Base-by-base conservation (phyloP, 2,888 invertebrate genomes). In the Emmelina monodactyla region DNA sequence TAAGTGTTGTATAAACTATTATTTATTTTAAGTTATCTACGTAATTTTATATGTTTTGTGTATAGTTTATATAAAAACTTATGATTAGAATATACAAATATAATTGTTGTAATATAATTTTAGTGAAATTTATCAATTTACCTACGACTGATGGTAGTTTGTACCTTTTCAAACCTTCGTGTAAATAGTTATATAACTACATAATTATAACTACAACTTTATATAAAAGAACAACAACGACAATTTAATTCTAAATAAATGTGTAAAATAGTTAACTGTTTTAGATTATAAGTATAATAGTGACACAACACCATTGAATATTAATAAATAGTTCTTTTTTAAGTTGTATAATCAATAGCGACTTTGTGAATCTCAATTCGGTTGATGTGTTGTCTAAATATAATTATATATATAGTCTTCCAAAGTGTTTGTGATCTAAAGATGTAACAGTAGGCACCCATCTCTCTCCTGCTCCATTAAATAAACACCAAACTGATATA, bases 241-340 rank as follows among this genome's bases (percentile, higher is more conserved):
- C 65, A 66, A 72, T 56, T 64, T 78, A 72, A 78, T 79, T 79
- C 78, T 79, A 79, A 79, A 78, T 76, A 50, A 59, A 47, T 71
- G 64, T 72, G 64, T 72, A 65, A 58, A 49, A 49, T 71, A 70
- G 64, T 62, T 39, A 42, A 32, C 37, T 40, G 39, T 40, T 33
- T 38, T 51, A 44, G 44, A 48, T 43, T 43, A 43, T 46, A 62
- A 62, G 53, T 54, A 57, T 62, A 55, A 61, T 60, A 59, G 64
- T 45, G 55, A 48, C 54, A 54, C 58, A 64, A 70, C 69, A 68
- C 68, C 70, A 70, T 67, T 63, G 61, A 50, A 39, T 50, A 50
- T 53, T 60, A 58, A 50, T 52, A 50, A 52, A 51, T 42, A 34
- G 40, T 40, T 37, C 37, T 37, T 42, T 43, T 48, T 55, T 52